A percentile compares a stretch with the other conserved stretches of the same genome.
These are phyloP conservation scores for Tethea ocularis DNA, from an alignment of 2,888 invertebrate genomes.

Conservation along the genomic window DNA sequence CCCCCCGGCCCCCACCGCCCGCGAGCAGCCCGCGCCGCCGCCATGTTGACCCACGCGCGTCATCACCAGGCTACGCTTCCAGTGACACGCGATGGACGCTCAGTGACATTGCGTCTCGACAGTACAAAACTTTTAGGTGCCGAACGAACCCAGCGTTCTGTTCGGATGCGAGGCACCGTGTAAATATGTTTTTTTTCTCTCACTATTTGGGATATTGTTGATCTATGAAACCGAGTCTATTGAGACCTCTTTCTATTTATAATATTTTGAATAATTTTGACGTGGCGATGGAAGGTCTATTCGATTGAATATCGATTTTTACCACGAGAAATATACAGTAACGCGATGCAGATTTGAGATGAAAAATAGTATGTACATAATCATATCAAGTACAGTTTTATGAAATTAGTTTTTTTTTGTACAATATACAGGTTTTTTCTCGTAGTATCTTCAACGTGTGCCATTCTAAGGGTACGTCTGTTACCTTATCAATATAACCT, in stretches of 20 bases:
- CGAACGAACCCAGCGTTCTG: constrained; percentile 26
- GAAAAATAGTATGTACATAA: constrained; percentile 66
- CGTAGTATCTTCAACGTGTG: constrained; percentile 73
- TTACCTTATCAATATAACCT: constrained; percentile 73
- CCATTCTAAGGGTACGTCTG: constrained; percentile 75
- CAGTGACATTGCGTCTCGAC: constrained; percentile 57
- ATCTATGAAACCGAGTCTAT: constrained; percentile 36
- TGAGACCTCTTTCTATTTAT: constrained; percentile 42
- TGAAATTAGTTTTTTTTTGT: constrained; percentile 67
- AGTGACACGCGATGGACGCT: constrained; percentile 64
- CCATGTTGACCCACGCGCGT: constrained; percentile 76
- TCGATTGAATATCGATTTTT: constrained; percentile 24
- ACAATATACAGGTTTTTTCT: constrained; percentile 68
- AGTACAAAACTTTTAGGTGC: constrained; percentile 65
- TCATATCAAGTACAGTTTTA: constrained; percentile 79
- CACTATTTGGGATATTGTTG: constrained; percentile 41
- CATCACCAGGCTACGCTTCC: constrained; percentile 54
- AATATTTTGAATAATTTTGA: constrained; percentile 48
- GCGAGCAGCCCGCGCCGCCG: constrained; percentile 38
- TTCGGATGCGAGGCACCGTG: constrained; percentile 37
- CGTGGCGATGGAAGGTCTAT: constrained; percentile 25
- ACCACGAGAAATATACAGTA: constrained; percentile 39
- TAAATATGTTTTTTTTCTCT: constrained; percentile 46
- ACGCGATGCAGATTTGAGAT: constrained; percentile 41
- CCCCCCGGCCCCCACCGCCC: constrained; percentile 31